phyloP scores from a whole-genome alignment of 2,797 vertebrate genomes.

The Petrocephalus schoutedeni region DNA sequence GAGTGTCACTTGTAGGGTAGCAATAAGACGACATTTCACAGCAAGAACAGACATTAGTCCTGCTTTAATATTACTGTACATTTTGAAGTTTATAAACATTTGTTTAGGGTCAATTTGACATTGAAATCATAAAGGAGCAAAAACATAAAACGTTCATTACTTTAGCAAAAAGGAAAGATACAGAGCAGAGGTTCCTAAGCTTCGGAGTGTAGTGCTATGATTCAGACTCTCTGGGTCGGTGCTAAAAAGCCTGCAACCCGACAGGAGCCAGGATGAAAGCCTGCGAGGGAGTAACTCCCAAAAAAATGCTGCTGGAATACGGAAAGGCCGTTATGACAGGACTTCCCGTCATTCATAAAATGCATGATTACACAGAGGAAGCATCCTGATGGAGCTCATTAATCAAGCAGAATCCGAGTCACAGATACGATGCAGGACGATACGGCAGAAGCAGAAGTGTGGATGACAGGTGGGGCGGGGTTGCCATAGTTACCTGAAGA shows the following conservation, averaged over 20 bases:
- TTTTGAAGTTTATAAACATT: background rate
- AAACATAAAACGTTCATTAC: background rate
- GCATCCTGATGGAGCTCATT: background rate
- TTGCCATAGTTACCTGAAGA: slow-evolving; percentile 61
- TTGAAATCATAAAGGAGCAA: background rate
- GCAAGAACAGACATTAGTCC: background rate
- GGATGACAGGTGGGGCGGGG: background rate
- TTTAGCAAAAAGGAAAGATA: background rate
- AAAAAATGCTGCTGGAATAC: background rate
- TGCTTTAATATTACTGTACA: background rate
- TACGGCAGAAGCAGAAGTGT: background rate
- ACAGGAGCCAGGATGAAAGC: background rate
- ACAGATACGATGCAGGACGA: background rate
- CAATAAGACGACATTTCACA: background rate
- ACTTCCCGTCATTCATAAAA: background rate
- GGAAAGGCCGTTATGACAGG: background rate
- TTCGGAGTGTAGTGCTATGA: background rate
- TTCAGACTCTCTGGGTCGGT: background rate
- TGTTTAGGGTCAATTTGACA: background rate
- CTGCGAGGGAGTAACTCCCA: background rate
- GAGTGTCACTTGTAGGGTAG: background rate
- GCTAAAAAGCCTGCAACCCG: background rate
- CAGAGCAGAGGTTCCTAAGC: background rate
- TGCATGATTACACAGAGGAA: background rate
- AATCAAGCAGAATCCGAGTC: background rate